Conservation (phyloP, 1,140 invertebrate genomes). For the Notospermus geniculatus region DNA sequence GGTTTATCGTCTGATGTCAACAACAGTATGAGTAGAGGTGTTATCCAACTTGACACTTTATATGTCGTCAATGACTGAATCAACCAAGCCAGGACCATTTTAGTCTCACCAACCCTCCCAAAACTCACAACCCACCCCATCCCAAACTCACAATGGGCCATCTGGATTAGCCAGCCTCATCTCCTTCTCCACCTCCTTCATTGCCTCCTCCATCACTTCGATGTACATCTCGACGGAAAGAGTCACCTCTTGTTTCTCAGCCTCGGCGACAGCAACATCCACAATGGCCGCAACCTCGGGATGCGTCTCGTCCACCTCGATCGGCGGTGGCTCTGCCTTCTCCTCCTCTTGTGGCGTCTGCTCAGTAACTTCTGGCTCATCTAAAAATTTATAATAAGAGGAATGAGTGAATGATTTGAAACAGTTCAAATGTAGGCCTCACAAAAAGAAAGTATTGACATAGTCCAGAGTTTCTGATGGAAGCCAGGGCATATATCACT, state of each 20-base stretch:
- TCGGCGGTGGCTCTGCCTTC: conserved; percentile 6
- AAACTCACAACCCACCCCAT: not conserved
- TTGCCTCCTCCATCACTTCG: conserved; percentile 44
- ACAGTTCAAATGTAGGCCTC: no score
- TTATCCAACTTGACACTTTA: no score
- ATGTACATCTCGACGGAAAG: conserved; percentile 42
- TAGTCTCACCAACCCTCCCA: no score
- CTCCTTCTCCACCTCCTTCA: conserved; percentile 43
- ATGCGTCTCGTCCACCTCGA: conserved; percentile 44
- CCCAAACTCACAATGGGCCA: conserved; percentile 44
- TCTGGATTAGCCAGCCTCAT: conserved; percentile 33
- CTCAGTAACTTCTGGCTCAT: conserved; percentile 14
- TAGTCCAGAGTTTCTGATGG: no score
- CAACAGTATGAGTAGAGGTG: not conserved
- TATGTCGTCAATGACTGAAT: no score
- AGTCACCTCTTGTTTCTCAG: conserved; percentile 35
- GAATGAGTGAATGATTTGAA: no score
- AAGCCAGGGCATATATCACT: no score
- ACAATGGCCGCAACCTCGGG: conserved; percentile 49
- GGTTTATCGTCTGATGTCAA: no score
- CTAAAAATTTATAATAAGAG: conserved; percentile 5
- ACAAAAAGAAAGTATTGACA: no score
- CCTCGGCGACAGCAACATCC: conserved; percentile 40
- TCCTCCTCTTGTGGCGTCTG: conserved; percentile 13
- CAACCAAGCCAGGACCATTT: no score